A percentile compares a stretch with the other conserved stretches of the same genome.
phyloP scores from a whole-genome alignment of 2,113 vertebrate genomes.

The Sterrhoptilus dennistouni region DNA sequence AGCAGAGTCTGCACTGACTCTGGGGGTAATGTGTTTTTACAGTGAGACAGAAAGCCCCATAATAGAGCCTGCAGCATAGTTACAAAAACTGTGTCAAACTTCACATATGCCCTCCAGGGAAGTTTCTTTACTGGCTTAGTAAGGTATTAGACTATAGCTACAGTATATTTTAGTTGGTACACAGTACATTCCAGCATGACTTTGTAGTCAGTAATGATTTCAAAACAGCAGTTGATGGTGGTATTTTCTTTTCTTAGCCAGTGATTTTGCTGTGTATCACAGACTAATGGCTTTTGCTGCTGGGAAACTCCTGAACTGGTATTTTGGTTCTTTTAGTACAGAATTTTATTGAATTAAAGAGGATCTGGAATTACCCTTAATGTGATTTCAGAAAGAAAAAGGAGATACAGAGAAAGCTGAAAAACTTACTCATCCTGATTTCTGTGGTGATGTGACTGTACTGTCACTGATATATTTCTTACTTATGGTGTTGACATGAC shows the following conservation, averaged over 20 bases:
- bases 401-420: not conserved
- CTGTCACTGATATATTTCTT: not conserved
- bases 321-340: not conserved
- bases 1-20: not conserved
- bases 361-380: not conserved
- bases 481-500: not conserved
- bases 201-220: slow-evolving; percentile 2
- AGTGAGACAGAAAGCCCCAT: not conserved
- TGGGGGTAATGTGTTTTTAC: not conserved
- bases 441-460: not conserved
- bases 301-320: not conserved
- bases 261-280: not conserved
- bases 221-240: not conserved
- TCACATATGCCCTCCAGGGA: not conserved
- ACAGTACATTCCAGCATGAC: not conserved
- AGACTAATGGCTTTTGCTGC: not conserved
- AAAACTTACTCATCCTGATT: not conserved
- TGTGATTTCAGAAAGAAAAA: not conserved
- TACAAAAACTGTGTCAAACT: not conserved
- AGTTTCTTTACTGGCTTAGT: not conserved
- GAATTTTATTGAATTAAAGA: not conserved
- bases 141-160: not conserved
- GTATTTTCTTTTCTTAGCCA: not conserved
- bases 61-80: not conserved
- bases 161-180: not conserved